Conservation (phyloP, 2,888 invertebrate genomes). For the Epistrophe grossulariae region DNA sequence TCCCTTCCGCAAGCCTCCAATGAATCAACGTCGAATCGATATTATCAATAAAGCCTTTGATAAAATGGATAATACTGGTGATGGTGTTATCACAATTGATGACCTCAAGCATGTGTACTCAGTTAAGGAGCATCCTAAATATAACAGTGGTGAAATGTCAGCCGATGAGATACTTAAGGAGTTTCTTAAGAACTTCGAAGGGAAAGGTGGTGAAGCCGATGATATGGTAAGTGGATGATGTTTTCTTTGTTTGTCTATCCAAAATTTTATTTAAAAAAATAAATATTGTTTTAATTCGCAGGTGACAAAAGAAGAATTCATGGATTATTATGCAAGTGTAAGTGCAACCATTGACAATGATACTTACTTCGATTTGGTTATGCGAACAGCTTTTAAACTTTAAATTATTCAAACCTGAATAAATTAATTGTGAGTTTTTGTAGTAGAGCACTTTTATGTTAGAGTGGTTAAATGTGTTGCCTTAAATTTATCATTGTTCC, state of each 20-base stretch:
- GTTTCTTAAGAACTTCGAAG: conserved; percentile 94
- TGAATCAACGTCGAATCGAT: conserved; percentile 89
- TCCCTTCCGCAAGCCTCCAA: conserved; percentile 89
- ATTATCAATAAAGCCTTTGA: conserved; percentile 92
- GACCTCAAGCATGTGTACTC: conserved; percentile 92
- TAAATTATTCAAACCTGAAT: conserved; percentile 84
- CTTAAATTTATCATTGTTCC: conserved; percentile 24
- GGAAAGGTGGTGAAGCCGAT: conserved; percentile 86
- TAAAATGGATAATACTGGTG: conserved; percentile 93
- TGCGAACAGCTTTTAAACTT: conserved; percentile 95
- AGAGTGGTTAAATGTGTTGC: conserved; percentile 22
- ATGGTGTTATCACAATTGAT: conserved; percentile 90
- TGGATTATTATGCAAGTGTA: conserved; percentile 96
- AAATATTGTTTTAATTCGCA: conserved; percentile 82
- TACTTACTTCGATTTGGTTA: conserved; percentile 97
- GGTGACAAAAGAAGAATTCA: conserved; percentile 96
- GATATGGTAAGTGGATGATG: conserved; percentile 86
- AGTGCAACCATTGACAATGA: conserved; percentile 98
- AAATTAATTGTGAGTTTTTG: neutral
- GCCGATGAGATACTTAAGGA: conserved; percentile 91
- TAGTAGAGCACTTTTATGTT: conserved; percentile 13
- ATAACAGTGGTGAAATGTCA: conserved; percentile 94
- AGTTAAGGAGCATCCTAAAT: conserved; percentile 91
- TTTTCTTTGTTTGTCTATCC: too few species aligned
- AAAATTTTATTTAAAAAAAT: neutral